These are phyloP conservation scores for Hippocampus comes DNA, from an alignment of 2,113 vertebrate species.

Conservation along the genomic window DNA sequence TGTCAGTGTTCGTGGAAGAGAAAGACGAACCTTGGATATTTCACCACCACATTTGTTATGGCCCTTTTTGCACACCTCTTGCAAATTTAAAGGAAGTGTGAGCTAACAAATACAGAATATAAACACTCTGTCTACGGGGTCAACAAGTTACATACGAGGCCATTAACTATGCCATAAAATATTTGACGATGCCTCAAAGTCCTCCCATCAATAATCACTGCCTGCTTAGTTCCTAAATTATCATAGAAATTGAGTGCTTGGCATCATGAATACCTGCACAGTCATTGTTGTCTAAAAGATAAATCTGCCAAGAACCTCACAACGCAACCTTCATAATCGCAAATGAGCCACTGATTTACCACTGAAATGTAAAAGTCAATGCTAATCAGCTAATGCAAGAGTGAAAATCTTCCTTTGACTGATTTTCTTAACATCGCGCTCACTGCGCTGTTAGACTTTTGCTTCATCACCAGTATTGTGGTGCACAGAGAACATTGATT, in stretches of 20 bases:
- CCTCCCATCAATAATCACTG: neutral
- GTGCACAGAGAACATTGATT: neutral
- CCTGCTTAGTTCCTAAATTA: neutral
- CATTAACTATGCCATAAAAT: neutral
- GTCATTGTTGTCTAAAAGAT: neutral
- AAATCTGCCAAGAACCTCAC: neutral
- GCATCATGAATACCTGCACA: neutral
- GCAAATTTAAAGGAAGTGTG: neutral
- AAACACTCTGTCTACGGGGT: neutral
- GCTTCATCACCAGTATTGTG: neutral
- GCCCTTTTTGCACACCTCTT: too few relatives aligned
- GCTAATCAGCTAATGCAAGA: slow-evolving; percentile 8
- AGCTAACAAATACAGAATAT: neutral
- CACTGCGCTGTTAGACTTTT: neutral
- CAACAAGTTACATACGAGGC: neutral
- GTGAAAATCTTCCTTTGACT: neutral
- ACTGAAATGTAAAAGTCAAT: neutral
- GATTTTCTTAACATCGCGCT: neutral
- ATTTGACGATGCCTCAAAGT: neutral
- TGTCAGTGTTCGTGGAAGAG: too few relatives aligned
- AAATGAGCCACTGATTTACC: slow-evolving; percentile 3
- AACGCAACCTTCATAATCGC: neutral
- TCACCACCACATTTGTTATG: too few relatives aligned
- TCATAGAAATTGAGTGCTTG: neutral
- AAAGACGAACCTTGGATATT: too few relatives aligned